A percentile compares a stretch with the other conserved stretches of the same genome.
Conservation (phyloP, 2,113 vertebrate species). For the Pampusana beccarii region DNA sequence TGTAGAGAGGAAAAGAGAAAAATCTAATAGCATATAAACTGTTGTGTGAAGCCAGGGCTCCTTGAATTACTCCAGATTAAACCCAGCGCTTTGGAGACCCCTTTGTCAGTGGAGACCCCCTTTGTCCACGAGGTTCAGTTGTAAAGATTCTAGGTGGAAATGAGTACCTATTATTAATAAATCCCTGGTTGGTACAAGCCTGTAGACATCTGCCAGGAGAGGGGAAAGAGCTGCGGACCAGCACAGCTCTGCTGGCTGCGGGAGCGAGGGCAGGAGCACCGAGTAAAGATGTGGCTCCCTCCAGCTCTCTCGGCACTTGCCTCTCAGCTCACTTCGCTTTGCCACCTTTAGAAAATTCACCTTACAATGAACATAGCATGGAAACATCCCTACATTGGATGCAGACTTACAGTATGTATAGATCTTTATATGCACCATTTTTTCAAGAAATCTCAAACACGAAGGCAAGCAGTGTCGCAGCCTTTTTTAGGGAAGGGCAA, state of each 20-base stretch:
- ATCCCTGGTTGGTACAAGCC: background rate
- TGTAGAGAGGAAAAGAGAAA: background rate
- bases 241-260: background rate
- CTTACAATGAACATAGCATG: fast-evolving
- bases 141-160: background rate
- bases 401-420: background rate
- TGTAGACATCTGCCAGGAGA: background rate
- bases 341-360: background rate
- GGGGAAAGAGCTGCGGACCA: background rate
- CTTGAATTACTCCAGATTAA: background rate
- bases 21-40: background rate
- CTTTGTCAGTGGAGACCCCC: background rate
- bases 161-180: background rate
- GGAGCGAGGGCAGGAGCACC: background rate
- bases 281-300: background rate
- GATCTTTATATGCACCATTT: background rate
- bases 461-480: background rate
- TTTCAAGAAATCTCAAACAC: background rate
- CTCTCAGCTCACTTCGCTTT: background rate
- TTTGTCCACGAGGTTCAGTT: background rate
- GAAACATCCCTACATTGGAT: fast-evolving
- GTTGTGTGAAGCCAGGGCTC: background rate
- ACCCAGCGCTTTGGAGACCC: background rate
- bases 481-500: background rate
- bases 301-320: background rate